phyloP scores from a whole-genome alignment of 2,797 vertebrate species.

The Gallirallus australis region DNA sequence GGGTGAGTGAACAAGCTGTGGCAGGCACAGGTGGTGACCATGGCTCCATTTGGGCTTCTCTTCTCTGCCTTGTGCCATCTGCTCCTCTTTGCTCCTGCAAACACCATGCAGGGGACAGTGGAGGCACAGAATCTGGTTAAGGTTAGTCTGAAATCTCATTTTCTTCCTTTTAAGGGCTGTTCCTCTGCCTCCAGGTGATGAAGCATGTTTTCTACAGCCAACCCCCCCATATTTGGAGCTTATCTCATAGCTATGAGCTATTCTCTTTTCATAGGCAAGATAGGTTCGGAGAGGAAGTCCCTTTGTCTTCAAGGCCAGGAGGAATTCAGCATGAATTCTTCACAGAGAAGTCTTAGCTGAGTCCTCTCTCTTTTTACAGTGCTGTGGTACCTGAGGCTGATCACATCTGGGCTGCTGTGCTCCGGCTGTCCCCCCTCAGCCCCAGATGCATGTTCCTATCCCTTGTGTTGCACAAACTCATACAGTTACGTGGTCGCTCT shows the following conservation, averaged over 20 bases:
- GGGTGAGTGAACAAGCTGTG: conserved; percentile 20
- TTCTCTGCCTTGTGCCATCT: conserved; percentile 40
- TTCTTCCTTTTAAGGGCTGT: neutral
- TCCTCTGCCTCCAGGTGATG: neutral
- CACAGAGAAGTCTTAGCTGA: neutral
- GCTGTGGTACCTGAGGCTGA: neutral
- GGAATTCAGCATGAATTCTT: neutral
- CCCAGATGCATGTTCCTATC: neutral
- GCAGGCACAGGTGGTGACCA: conserved; percentile 12
- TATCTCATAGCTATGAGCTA: neutral
- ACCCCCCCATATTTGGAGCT: neutral
- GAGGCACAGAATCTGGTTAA: neutral
- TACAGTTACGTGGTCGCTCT: neutral
- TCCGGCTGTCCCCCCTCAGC: neutral
- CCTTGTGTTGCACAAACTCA: neutral
- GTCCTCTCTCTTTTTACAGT: neutral
- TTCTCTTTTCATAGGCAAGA: neutral
- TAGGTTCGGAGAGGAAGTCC: neutral
- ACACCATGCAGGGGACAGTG: neutral
- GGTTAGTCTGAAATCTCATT: neutral
- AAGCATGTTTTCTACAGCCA: neutral
- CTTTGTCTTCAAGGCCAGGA: neutral
- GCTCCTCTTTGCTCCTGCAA: neutral
- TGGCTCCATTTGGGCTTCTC: neutral
- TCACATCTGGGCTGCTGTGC: neutral